A percentile compares a stretch with the other conserved stretches of the same genome.
phyloP scores from a whole-genome alignment of 2,113 vertebrate genomes.

The Apistogramma diplotaenia region DNA sequence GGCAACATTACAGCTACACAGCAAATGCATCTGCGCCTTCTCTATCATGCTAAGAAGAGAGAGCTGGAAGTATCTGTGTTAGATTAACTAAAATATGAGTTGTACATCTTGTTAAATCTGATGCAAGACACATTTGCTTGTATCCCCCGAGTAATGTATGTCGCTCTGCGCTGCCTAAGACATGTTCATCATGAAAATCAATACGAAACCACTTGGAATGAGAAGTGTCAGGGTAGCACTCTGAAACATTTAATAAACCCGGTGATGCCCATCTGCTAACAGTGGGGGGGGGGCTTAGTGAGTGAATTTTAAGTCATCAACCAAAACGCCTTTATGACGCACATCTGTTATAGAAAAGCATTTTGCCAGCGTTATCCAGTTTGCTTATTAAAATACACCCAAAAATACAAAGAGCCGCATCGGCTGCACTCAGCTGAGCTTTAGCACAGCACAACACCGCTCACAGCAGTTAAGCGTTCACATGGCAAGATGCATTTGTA shows the following conservation, averaged over 20 bases:
- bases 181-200: conserved; percentile 30
- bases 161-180: background rate
- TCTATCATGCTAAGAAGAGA: conserved; percentile 3
- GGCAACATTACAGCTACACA: conserved; percentile 59
- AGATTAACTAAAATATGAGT: conserved; percentile 36
- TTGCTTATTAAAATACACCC: background rate
- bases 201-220: conserved; percentile 2
- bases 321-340: background rate
- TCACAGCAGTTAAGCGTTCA: conserved; percentile 30
- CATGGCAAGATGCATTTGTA: conserved; percentile 49
- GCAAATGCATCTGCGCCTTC: conserved; percentile 44
- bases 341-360: background rate
- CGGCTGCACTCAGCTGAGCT: conserved; percentile 32
- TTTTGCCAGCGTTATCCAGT: background rate
- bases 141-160: conserved; percentile 29
- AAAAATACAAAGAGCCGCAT: conserved; percentile 14
- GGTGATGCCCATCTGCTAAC: background rate
- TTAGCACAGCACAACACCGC: background rate
- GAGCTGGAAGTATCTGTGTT: conserved; percentile 28
- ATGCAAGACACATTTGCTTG: conserved; percentile 12
- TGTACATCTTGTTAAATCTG: conserved; percentile 49
- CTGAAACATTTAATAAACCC: conserved; percentile 12
- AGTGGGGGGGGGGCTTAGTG: background rate
- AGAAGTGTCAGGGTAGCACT: conserved; percentile 32
- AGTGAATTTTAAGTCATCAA: background rate